A percentile compares a stretch with the other conserved stretches of the same genome.
Evolutionary conservation across 2,888 invertebrate species (phyloP).

Genomic region (Perizoma flavofasciatum): DNA sequence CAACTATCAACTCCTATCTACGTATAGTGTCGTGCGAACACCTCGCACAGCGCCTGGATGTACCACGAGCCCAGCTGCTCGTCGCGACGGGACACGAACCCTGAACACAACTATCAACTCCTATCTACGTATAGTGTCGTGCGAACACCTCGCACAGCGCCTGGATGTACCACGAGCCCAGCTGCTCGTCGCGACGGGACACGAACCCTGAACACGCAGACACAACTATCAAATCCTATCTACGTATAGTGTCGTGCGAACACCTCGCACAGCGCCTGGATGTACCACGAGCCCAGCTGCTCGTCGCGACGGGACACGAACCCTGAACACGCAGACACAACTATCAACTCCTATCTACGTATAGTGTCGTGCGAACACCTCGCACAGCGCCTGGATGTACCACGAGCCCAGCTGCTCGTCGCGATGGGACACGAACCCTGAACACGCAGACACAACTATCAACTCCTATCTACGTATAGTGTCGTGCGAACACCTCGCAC

Average conservation of each 20-base stretch:
- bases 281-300: conserved; percentile 87
- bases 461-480: too few species aligned
- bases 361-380: conserved; percentile 87
- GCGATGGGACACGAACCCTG: conserved; percentile 85
- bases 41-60: conserved; percentile 86
- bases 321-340: conserved; percentile 58
- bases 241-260: too few species aligned
- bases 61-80: conserved; percentile 86
- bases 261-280: conserved; percentile 86
- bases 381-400: conserved; percentile 88
- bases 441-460: too few species aligned
- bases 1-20: too few species aligned
- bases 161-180: conserved; percentile 89
- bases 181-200: conserved; percentile 82
- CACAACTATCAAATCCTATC: too few species aligned
- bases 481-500: conserved; percentile 87
- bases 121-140: too few species aligned
- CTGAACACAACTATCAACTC: conserved; percentile 51
- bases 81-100: conserved; percentile 85
- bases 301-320: conserved; percentile 85
- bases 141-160: conserved; percentile 86
- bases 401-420: conserved; percentile 85
- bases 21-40: too few species aligned
- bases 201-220: conserved; percentile 71
- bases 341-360: too few species aligned